Conservation (phyloP, 2,113 vertebrate species). For the Pollimyrus isidori region DNA sequence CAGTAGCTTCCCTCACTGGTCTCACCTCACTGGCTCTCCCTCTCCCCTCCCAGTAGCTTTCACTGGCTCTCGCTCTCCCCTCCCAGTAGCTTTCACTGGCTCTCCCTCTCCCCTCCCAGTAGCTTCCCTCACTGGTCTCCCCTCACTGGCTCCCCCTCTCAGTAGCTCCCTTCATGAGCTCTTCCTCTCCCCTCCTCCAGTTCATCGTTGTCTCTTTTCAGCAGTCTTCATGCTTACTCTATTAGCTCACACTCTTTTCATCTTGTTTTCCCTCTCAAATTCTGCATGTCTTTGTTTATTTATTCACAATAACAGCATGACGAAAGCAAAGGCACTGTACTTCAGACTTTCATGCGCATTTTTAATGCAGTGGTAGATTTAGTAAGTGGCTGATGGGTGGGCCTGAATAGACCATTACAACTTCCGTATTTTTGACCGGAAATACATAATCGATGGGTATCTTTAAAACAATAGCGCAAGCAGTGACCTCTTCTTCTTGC, state of each 20-base stretch:
- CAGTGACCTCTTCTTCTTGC: no score
- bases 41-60: neutral
- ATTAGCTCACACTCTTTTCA: slow-evolving; percentile 1
- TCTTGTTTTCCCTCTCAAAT: neutral
- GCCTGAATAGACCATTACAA: no score
- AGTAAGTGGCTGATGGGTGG: neutral
- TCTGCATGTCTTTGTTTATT: neutral
- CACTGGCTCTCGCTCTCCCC: neutral
- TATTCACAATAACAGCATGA: neutral
- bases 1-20: no score
- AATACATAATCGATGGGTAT: no score
- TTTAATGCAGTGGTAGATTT: neutral
- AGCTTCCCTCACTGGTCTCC: neutral
- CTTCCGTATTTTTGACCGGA: no score
- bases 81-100: neutral
- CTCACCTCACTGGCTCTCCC: neutral
- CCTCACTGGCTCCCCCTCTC: slow-evolving; percentile 21
- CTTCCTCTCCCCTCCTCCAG: slow-evolving; percentile 20
- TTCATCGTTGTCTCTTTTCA: neutral
- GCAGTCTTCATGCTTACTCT: neutral
- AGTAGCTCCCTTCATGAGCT: neutral
- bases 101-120: neutral
- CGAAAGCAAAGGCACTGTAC: neutral
- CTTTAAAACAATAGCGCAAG: no score
- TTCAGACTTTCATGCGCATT: neutral